These are phyloP conservation scores for Cinara cedri DNA, from an alignment of 2,888 invertebrate species.

Conservation along the genomic window DNA sequence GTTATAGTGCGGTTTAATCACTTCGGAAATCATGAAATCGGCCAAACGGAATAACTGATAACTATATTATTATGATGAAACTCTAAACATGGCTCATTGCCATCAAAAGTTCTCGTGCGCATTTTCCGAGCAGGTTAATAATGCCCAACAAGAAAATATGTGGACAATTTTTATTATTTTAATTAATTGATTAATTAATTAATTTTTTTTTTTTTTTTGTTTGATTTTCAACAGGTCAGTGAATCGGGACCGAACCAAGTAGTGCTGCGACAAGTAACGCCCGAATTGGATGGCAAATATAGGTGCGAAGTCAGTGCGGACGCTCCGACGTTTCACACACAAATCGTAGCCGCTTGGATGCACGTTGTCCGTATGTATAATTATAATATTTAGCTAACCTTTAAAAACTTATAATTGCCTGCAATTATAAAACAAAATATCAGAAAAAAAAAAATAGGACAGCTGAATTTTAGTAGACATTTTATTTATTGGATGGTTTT, in stretches of 20 bases:
- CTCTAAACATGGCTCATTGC: slow-evolving; percentile 19
- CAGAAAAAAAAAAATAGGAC: too few species aligned
- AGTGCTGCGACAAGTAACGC: slow-evolving; percentile 73
- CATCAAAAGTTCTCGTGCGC: not conserved
- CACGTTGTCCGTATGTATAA: slow-evolving; percentile 76
- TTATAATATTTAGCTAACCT: too few species aligned
- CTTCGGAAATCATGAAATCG: slow-evolving; percentile 7
- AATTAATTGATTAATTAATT: too few species aligned
- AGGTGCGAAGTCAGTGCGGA: slow-evolving; percentile 79
- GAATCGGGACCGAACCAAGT: slow-evolving; percentile 72
- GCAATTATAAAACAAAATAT: too few species aligned
- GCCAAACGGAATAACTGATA: slow-evolving; percentile 45
- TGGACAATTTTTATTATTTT: not conserved
- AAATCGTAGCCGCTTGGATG: slow-evolving; percentile 71
- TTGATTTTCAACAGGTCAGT: slow-evolving; percentile 68
- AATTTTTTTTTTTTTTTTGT: not conserved
- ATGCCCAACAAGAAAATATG: not conserved
- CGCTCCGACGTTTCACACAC: slow-evolving; percentile 75
- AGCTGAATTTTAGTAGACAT: too few species aligned
- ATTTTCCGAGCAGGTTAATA: not conserved
- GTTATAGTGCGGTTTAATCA: not conserved
- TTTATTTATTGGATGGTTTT: too few species aligned
- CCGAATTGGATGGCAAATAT: slow-evolving; percentile 74
- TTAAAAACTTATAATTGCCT: too few species aligned
- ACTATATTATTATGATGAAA: not conserved